Conservation (phyloP, 2,888 invertebrate genomes). For the Cyrtodaria siliqua region DNA sequence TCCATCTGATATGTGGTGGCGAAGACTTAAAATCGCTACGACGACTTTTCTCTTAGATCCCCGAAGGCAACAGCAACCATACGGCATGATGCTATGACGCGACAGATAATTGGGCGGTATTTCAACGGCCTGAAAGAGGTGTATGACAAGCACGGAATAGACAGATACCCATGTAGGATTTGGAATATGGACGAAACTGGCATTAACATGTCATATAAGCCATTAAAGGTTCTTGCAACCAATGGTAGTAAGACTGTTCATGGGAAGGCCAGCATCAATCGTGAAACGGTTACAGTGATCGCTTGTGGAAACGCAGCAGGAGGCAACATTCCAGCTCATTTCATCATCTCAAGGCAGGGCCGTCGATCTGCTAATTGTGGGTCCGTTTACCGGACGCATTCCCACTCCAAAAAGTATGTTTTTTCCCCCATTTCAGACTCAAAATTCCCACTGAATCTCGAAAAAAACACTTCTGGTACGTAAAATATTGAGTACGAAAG, state of each 20-base stretch:
- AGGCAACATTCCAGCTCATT: conserved; percentile 33
- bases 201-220: conserved; percentile 22
- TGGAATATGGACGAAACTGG: conserved; percentile 60
- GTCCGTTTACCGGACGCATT: too few relatives aligned
- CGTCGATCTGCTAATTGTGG: too few relatives aligned
- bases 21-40: conserved; percentile 33
- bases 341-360: too few relatives aligned
- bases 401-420: too few relatives aligned
- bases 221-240: conserved; percentile 24
- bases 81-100: conserved; percentile 40
- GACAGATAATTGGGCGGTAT: conserved; percentile 15
- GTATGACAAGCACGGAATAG: neutral
- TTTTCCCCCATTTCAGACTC: too few relatives aligned
- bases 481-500: too few relatives aligned
- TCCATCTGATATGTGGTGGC: conserved; percentile 46
- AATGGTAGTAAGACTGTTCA: conserved; percentile 42
- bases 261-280: conserved; percentile 15
- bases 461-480: too few relatives aligned
- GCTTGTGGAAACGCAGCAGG: too few relatives aligned
- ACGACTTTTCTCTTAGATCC: conserved; percentile 26
- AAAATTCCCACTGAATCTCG: too few relatives aligned
- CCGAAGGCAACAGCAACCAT: conserved; percentile 30
- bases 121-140: conserved; percentile 23
- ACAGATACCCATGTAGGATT: conserved; percentile 14
- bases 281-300: conserved; percentile 36